Conservation (phyloP, 2,888 invertebrate genomes). For the Eurois occulta region DNA sequence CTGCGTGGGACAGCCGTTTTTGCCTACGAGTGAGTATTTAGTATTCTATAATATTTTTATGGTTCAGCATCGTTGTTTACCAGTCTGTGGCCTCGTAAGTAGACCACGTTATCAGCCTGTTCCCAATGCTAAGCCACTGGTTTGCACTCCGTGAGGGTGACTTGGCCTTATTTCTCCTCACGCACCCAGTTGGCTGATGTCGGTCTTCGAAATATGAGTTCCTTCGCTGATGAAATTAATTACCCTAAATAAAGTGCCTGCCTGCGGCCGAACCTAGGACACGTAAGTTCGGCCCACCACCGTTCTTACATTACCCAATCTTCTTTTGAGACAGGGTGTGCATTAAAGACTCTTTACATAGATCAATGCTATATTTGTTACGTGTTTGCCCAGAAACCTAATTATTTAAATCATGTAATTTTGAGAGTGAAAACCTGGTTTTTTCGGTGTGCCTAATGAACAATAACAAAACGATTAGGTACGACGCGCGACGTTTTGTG, state of each 20-base stretch:
- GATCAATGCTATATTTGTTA: not conserved
- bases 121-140: not conserved
- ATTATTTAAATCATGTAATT: not conserved
- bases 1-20: conserved; percentile 91
- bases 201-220: not conserved
- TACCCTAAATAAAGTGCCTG: not conserved
- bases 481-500: not conserved
- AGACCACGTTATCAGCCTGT: not conserved
- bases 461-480: not conserved
- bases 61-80: not conserved
- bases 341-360: not conserved
- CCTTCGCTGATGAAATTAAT: not conserved
- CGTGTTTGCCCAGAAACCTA: not conserved
- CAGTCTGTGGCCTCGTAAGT: not conserved
- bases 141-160: not conserved
- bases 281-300: not conserved
- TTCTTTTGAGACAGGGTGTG: not conserved
- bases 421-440: conserved; percentile 12
- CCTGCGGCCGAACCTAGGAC: not conserved
- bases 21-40: conserved; percentile 87
- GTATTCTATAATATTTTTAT: not conserved
- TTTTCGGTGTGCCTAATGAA: not conserved
- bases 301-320: not conserved
- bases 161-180: not conserved
- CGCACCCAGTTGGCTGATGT: not conserved